Evolutionary conservation across 2,888 invertebrate genomes (phyloP).

Genomic region (Chrysolina oricalcia): DNA sequence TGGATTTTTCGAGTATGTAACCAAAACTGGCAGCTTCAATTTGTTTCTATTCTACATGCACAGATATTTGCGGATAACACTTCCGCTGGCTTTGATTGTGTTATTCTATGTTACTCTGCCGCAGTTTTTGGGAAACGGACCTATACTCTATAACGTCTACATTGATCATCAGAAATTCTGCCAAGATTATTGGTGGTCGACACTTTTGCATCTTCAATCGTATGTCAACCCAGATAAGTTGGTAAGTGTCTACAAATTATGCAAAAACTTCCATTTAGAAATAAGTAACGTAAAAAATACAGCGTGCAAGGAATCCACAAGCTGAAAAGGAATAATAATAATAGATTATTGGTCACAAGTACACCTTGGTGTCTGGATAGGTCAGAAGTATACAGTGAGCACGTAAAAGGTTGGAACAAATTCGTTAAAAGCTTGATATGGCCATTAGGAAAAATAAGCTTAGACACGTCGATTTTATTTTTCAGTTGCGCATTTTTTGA

Average conservation of each 20-base stretch:
- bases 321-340: too few relatives aligned
- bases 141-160: conserved; percentile 67
- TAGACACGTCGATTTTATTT: too few relatives aligned
- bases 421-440: too few relatives aligned
- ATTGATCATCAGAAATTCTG: conserved; percentile 60
- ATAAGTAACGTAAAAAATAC: too few relatives aligned
- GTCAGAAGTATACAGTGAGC: too few relatives aligned
- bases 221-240: conserved; percentile 59
- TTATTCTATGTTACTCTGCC: conserved; percentile 70
- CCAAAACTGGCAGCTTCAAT: conserved; percentile 65
- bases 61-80: conserved; percentile 72
- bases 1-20: conserved; percentile 65
- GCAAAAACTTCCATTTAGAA: neutral
- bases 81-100: conserved; percentile 71
- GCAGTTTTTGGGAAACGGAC: conserved; percentile 71
- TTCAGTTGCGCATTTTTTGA: too few relatives aligned
- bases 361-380: too few relatives aligned
- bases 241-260: conserved; percentile 54
- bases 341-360: too few relatives aligned
- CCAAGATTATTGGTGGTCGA: conserved; percentile 68
- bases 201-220: conserved; percentile 69
- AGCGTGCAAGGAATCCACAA: too few relatives aligned
- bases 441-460: too few relatives aligned
- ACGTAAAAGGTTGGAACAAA: too few relatives aligned
- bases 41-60: conserved; percentile 68